Evolutionary conservation across 2,113 vertebrate species (phyloP), one percentile per base, ranked within the genome.

Genomic region (Daubentonia madagascariensis): DNA sequence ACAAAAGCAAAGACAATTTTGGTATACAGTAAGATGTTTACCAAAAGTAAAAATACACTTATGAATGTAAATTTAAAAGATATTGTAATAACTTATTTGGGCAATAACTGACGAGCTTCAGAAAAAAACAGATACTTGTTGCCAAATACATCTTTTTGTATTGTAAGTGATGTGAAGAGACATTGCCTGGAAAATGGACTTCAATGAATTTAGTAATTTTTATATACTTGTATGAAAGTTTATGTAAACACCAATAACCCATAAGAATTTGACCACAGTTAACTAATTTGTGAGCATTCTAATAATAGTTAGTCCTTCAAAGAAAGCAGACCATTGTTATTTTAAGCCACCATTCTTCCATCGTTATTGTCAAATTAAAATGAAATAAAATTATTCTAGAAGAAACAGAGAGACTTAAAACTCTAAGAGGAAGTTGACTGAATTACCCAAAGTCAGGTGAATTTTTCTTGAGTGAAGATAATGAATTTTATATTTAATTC

Each of bases 401-500:
- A 83, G 14, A 86, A 86, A n/a, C 20, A 59, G 20, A 84, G 10
- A 61, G 25, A 20, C 14, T 85, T 52, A 59, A 76, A 89, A 11
- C 40, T 50, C 22, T 30, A 59, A 89, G 8, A 88, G 1, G 1
- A 45, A 72, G 89, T 50, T 96, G 32, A 1, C 16, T 92, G 30
- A 52, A 50, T 85, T 79, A 65, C 28, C 30, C n/a, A 80, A 70
- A 94, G 28, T 8, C 8, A 85, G 20, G 57, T 84, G 14, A 50
- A 9, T 81, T 92, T 72, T 61, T 89, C 48, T 70, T 37, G 2
- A 85, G 5, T 48, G 11, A 13, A 81, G 32, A 67, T 78, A 72
- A 81, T 28, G 8, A 80, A 94, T 45, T 67, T 81, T 70, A 95
- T 72, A 28, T 89, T 85, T 75, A 65, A 57, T 72, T 93, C 20